Base-by-base conservation (phyloP, 1,140 invertebrate species). In the Linepithema humile region DNA sequence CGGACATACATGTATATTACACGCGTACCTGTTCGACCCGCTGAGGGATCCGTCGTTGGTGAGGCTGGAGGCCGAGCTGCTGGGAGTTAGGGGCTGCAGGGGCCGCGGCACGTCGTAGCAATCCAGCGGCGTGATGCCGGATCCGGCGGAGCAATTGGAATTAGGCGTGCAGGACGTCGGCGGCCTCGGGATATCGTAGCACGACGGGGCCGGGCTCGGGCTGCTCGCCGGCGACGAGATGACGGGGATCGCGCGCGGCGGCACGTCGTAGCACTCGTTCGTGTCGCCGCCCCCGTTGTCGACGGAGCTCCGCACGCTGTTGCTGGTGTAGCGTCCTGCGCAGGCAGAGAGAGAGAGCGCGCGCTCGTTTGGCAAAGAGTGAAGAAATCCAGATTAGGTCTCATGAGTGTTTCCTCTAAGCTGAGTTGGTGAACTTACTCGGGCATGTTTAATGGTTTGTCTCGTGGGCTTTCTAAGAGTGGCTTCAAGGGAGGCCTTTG, bases 201-300 rank as follows among this genome's bases (percentile, higher is more conserved):
- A 95, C 20, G 93, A 92, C 10, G 92, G 92, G 4, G 93, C 92
- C 1, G 94, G 93, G 53, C 92, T 94, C 7, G 93, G 92, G 84
- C 93, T 92, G 83, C 88, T 93, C 29, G 89, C 91, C 0, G 85
- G 95, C 87, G 91, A 96, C 88, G 90, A 94, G 92, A 90, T 95
- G 35, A 96, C 94, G 9, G 95, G 95, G 2, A 95, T 94, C 20
- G 96, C 95, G 40, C 95, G 95, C 20, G 96, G 96, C 65, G 96
- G 96, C 72, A 96, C 95, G 89, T 97, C 96, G 91, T 97, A 97
- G 70, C 95, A 95, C 59, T 95, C 94, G 88, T 87, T 93, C 20
- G 87, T 87, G 12, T 91, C 91, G 15, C 89, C 88, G 6, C 91
- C 89, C 35, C 75, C 86, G 62, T 92, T 93, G 85, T 94, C 93